phyloP scores from a whole-genome alignment of 2,888 invertebrate species.

The Morinoia aosen region DNA sequence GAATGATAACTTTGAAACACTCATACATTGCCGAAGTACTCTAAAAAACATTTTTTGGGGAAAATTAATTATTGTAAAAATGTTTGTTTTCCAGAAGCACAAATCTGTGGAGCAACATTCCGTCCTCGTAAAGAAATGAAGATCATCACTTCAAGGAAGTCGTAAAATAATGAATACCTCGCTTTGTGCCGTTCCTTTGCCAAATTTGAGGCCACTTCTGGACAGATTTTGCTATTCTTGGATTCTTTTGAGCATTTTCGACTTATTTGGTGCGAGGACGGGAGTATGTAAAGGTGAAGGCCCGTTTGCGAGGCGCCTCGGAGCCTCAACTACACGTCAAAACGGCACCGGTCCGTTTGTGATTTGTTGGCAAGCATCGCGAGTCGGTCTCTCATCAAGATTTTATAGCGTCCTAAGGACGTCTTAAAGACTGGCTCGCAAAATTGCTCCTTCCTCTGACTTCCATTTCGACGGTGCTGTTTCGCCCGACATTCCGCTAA shows the following conservation, averaged over 20 bases:
- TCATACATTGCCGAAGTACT: neutral
- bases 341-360: conserved; percentile 29
- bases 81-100: neutral
- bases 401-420: conserved; percentile 50
- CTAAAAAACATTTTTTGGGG: neutral
- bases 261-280: conserved; percentile 8
- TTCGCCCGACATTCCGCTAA: conserved; percentile 45
- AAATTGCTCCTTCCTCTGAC: conserved; percentile 52
- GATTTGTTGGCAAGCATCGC: conserved; percentile 40
- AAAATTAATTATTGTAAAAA: neutral
- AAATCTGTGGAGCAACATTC: neutral
- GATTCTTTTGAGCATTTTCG: conserved; percentile 48
- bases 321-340: neutral
- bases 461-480: conserved; percentile 48
- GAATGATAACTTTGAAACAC: neutral
- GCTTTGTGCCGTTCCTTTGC: conserved; percentile 31
- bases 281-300: neutral
- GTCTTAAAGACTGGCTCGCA: conserved; percentile 51
- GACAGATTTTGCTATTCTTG: conserved; percentile 46
- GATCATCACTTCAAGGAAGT: conserved; percentile 32
- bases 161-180: conserved; percentile 51
- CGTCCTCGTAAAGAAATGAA: neutral
- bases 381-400: conserved; percentile 43
- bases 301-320: conserved; percentile 15
- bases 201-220: conserved; percentile 46